Evolutionary conservation across 2,888 invertebrate species (phyloP).

Genomic region (Actias luna): DNA sequence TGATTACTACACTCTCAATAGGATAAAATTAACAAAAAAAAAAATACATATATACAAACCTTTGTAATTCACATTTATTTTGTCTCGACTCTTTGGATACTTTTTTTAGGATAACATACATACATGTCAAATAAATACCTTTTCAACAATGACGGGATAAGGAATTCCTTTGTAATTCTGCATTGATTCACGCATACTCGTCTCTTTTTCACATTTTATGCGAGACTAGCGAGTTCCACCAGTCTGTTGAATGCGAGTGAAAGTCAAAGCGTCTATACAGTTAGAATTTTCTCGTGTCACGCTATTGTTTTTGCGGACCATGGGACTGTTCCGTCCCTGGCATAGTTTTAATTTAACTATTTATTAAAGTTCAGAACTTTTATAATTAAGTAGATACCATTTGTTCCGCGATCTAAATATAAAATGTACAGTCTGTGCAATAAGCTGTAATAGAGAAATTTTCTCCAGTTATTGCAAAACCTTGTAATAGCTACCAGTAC

Average conservation of each 20-base stretch:
- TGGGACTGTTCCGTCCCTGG: background rate
- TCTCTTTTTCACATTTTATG: background rate
- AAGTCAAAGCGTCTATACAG: constrained; percentile 6
- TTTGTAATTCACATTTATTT: too few relatives aligned
- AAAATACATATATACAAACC: too few relatives aligned
- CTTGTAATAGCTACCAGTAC: too few relatives aligned
- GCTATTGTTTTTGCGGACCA: constrained; percentile 3
- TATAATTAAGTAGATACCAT: background rate
- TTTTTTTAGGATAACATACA: too few relatives aligned
- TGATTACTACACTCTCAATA: too few relatives aligned
- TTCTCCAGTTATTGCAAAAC: too few relatives aligned
- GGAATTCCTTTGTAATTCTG: background rate
- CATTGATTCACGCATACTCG: background rate
- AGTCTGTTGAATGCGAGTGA: background rate
- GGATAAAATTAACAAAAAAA: too few relatives aligned
- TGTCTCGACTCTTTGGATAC: too few relatives aligned
- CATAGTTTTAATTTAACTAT: constrained; percentile 2
- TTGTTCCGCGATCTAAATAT: background rate
- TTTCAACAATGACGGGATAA: background rate
- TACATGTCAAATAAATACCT: constrained; percentile 1
- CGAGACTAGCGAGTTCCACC: constrained; percentile 1
- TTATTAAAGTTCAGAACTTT: background rate
- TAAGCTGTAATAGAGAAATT: too few relatives aligned
- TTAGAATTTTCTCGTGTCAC: constrained; percentile 9
- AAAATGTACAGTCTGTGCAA: background rate